A percentile compares a stretch with the other conserved stretches of the same genome.
phyloP scores from a whole-genome alignment of 2,113 vertebrate species.

The Heterochromis multidens region DNA sequence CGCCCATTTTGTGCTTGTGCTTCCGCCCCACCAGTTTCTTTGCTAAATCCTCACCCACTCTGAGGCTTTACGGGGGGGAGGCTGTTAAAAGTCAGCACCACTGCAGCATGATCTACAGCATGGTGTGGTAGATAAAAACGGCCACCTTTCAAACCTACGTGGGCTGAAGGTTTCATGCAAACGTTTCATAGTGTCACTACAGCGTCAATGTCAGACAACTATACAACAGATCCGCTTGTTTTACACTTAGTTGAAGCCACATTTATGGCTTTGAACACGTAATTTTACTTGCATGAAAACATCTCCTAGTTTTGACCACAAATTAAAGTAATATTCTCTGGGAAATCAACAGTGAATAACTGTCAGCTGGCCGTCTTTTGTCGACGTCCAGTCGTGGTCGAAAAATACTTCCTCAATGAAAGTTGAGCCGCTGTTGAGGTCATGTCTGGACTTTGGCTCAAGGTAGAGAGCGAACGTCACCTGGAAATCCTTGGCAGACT shows the following conservation, averaged over 20 bases:
- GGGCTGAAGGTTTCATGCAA: not conserved
- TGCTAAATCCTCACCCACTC: not conserved
- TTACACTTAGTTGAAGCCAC: not conserved
- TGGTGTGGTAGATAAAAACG: not conserved
- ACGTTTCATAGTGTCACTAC: not conserved
- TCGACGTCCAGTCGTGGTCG: no score
- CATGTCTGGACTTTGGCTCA: not conserved
- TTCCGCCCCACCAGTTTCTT: not conserved
- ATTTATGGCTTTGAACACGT: not conserved
- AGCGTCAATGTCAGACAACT: not conserved
- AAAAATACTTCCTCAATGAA: not conserved
- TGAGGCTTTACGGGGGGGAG: not conserved
- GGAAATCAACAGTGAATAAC: not conserved
- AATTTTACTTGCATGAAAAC: not conserved
- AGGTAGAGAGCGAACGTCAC: no score
- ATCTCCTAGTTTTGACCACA: no score
- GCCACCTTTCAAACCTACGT: not conserved
- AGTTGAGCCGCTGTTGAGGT: not conserved
- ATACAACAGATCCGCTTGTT: not conserved
- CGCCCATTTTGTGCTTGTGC: not conserved
- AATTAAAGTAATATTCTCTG: not conserved
- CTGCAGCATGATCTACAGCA: not conserved
- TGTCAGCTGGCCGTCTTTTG: not conserved
- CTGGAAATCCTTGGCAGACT: not conserved
- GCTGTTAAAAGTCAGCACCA: not conserved